Percentiles rank a stretch among this genome's conserved stretches.
phyloP scores from a whole-genome alignment of 2,113 vertebrate species.

The Indicator maculatus region DNA sequence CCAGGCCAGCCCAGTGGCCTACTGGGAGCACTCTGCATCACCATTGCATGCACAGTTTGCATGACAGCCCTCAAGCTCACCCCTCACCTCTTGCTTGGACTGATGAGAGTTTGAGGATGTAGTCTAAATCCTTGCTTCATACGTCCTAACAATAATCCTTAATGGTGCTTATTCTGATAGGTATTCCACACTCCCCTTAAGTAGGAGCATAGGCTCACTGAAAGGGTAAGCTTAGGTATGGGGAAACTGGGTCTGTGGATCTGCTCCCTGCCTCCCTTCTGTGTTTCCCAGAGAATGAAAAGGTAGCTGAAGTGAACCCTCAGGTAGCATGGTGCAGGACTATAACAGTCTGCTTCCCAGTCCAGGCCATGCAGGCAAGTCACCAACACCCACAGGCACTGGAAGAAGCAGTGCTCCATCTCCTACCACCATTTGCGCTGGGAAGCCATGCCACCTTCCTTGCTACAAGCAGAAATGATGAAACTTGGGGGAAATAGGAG shows the following conservation, averaged over 20 bases:
- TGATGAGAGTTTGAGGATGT: accelerated
- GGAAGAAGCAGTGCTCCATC: not conserved
- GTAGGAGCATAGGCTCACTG: accelerated
- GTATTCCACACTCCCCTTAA: not conserved
- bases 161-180: not conserved
- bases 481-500: not conserved
- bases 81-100: not conserved
- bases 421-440: not conserved
- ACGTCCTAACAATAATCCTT: not conserved
- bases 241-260: not conserved
- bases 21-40: not conserved
- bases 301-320: not conserved
- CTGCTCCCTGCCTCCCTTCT: not conserved
- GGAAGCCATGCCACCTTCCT: not conserved
- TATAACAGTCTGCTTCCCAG: not conserved
- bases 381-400: not conserved
- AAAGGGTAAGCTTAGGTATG: not conserved
- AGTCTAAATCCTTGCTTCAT: not conserved
- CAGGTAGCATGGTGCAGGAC: not conserved
- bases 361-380: not conserved
- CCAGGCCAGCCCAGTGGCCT: not conserved
- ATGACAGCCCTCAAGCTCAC: not conserved
- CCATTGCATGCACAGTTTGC: not conserved
- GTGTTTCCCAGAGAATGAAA: constrained; percentile 4
- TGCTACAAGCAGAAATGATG: not conserved